A percentile compares a stretch with the other conserved stretches of the same genome.
Evolutionary conservation across 1,140 invertebrate species (phyloP).

Genomic region (Pogonomyrmex barbatus): DNA sequence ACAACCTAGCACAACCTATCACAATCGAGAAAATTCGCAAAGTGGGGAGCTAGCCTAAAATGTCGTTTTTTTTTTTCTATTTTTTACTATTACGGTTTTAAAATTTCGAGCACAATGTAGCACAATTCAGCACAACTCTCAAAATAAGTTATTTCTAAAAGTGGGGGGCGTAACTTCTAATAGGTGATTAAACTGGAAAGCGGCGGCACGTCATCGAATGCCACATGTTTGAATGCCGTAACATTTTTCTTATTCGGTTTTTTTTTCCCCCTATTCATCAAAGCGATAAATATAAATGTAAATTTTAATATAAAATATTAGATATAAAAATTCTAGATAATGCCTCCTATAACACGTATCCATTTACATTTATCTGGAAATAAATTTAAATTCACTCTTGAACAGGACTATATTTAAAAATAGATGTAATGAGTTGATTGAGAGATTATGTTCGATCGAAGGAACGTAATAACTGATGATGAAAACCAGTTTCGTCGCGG

Average conservation of each 20-base stretch:
- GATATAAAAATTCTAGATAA: neutral
- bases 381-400: neutral
- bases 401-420: neutral
- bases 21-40: too few relatives aligned
- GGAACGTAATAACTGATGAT: slow-evolving; percentile 25
- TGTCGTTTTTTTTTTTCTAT: too few relatives aligned
- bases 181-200: slow-evolving; percentile 6
- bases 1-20: too few relatives aligned
- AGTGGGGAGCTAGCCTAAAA: too few relatives aligned
- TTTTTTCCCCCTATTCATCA: neutral
- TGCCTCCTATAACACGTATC: neutral
- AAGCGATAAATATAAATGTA: too few relatives aligned
- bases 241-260: neutral
- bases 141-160: too few relatives aligned
- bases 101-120: too few relatives aligned
- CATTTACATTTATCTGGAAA: neutral
- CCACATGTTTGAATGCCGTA: neutral
- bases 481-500: slow-evolving; percentile 22
- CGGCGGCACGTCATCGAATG: neutral
- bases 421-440: neutral
- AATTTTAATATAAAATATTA: too few relatives aligned
- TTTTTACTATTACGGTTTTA: too few relatives aligned
- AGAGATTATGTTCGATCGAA: slow-evolving; percentile 13
- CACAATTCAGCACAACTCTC: too few relatives aligned
- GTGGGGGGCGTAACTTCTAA: too few relatives aligned